Evolutionary conservation across 2,113 vertebrate genomes (phyloP), one percentile per base, ranked within the genome.

Genomic region (Phalacrocorax carbo): DNA sequence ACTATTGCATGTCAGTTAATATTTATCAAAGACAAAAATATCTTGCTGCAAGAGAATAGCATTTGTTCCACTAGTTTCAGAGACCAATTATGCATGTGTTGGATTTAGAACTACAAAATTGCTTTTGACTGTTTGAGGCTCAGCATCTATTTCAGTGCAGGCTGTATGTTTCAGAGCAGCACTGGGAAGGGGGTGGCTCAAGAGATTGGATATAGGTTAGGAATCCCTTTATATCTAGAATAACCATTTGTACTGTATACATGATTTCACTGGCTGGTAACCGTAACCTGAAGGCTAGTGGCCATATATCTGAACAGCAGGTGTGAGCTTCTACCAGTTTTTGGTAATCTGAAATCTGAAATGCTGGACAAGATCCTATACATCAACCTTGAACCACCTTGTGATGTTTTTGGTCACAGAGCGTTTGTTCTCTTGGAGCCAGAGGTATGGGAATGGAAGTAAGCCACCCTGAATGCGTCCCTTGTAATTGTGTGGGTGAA

Each of bases 21-120:
- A 95, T 98, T 97, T 97, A 96, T 97, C 96, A 98, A 97, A 92
- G 96, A 44, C 75, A 82, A 92, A 97, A 97, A 97, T 97, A 96
- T 89, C 91, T 93, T 94, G 54, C 90, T 91, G 79, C 72, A 89
- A 90, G 96, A 94, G 90, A 93, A 87, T 52, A 97, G 64, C 92
- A 95, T 92, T 95, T 92, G 92, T 96, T 96, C 95, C 82, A n/a
- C 86, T 95, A 13, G 21, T 94, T 95, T 92, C 94, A 72, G 95
- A 95, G 94, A 94, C 93, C 96, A 83, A 75, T 79, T 86, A 78
- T 58, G 87, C 55, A 9, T 73, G 90, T 77, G 77, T 79, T 80
- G 72, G 54, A 71, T 93, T 89, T 88, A 90, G 94, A 96, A 54
- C 70, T 82, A 55, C 77, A 78, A 88, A 95, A 96, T 90, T 13